Conservation (phyloP, 2,888 invertebrate species). For the Hypomecis punctinalis region DNA sequence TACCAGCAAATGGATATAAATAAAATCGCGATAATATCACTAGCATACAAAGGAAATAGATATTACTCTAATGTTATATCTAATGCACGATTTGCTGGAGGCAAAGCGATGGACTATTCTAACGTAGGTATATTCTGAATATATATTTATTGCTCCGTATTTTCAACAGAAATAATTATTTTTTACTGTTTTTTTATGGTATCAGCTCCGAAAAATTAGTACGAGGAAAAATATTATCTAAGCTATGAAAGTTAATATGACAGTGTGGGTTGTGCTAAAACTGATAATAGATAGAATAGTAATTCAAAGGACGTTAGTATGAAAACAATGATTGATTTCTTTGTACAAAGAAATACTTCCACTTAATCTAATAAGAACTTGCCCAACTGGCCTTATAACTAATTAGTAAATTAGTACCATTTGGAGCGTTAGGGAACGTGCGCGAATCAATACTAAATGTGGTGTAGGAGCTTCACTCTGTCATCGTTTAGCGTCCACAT, state of each 20-base stretch:
- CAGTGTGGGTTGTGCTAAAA: no score
- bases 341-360: not conserved
- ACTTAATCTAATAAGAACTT: conserved; percentile 3
- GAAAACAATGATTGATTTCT: no score
- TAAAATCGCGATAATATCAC: no score
- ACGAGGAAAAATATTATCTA: no score
- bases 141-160: no score
- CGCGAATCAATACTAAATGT: conserved; percentile 42
- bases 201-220: not conserved
- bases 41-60: conserved; percentile 16
- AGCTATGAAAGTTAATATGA: no score
- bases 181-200: no score
- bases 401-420: not conserved
- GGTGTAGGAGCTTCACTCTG: conserved; percentile 13
- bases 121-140: no score
- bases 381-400: not conserved
- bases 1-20: no score
- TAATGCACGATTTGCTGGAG: conserved; percentile 43
- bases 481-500: conserved; percentile 16
- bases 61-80: conserved; percentile 33
- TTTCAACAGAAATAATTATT: not conserved
- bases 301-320: no score
- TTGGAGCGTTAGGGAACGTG: conserved; percentile 5
- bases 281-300: no score
- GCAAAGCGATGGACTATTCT: conserved; percentile 14